Base-by-base conservation (phyloP, 1,140 invertebrate genomes). In the Drosophila repletoides region DNA sequence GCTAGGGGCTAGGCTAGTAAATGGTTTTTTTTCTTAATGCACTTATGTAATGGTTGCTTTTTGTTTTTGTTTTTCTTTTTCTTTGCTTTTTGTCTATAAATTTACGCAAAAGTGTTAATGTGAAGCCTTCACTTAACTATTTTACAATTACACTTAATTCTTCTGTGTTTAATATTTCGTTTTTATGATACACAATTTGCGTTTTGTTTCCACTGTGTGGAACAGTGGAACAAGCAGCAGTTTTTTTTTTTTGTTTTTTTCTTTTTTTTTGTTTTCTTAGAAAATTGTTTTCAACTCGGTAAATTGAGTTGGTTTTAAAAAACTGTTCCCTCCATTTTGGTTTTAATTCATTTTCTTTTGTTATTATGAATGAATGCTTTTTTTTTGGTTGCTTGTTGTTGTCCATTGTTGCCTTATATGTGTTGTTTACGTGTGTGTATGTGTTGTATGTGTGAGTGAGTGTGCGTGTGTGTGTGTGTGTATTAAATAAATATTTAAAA, bases 241-340 rank as follows among this genome's bases (percentile, higher is more conserved):
- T 63, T 60, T 41, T 56, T 49, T 40, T 59, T 70, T 17, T 41
- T 56, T 53, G 36, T 53, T 17, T 36, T 73, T 61, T 65, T 19
- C 14, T 59, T 76, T 68, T 15, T 43, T 43, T 46, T 73, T 51
- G 55, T 56, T 74, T 84, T 74, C 45, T 84, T 84, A 86, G 66
- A 84, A 86, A 84, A 86, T 51, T 48, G 53, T 65, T 75, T n/a
- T 79, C 33, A 84, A 75, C 80, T 84, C 75, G n/a, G 66, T 75
- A 84, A 75, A 86, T 74, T 64, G 71, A 84, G 80, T 84, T 84
- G 60, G 49, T 60, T 61, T 71, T 77, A 80, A 79, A 86, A 86
- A 86, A 80, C 80, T 86, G 80, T 86, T 86, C 80, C 80, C 80
- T 59, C 72, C 76, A 80, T 80, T 83, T 77, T 86, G 76, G 80